These are phyloP conservation scores for Podarcis raffonei DNA, from an alignment of 2,113 vertebrate species.

Conservation along the genomic window DNA sequence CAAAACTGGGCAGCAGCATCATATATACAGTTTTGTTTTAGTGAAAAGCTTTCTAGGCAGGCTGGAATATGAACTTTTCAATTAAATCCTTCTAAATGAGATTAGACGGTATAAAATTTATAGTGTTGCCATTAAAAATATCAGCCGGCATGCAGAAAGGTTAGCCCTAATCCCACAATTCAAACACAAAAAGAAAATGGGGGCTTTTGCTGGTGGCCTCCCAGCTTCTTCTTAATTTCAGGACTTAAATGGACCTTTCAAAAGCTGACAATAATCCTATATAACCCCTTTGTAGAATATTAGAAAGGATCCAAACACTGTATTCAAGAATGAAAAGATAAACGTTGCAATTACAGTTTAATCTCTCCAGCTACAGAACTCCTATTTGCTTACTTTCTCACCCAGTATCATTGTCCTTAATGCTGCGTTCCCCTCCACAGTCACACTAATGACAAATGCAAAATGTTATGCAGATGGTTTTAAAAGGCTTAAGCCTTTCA, in stretches of 20 bases:
- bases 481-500: conserved; percentile 46
- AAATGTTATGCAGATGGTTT: conserved; percentile 27
- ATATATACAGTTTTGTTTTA: not conserved
- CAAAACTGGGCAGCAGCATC: not conserved
- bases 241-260: conserved; percentile 32
- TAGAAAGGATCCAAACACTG: conserved; percentile 56
- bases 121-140: conserved; percentile 24
- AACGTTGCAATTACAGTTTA: conserved; percentile 54
- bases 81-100: conserved; percentile 12
- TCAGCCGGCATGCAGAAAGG: conserved; percentile 28
- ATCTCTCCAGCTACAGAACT: conserved; percentile 27
- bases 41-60: not conserved
- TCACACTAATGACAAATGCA: conserved; percentile 38
- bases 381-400: conserved; percentile 52
- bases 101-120: conserved; percentile 11
- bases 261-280: conserved; percentile 49
- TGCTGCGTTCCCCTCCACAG: not conserved
- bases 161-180: conserved; percentile 35
- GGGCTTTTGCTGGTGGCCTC: not conserved
- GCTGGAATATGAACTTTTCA: conserved; percentile 16
- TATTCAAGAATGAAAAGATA: conserved; percentile 39
- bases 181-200: conserved; percentile 30
- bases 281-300: conserved; percentile 27
- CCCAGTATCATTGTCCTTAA: conserved; percentile 13
- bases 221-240: conserved; percentile 32